Conservation (phyloP, 2,888 invertebrate genomes). For the Xylocampa areola region DNA sequence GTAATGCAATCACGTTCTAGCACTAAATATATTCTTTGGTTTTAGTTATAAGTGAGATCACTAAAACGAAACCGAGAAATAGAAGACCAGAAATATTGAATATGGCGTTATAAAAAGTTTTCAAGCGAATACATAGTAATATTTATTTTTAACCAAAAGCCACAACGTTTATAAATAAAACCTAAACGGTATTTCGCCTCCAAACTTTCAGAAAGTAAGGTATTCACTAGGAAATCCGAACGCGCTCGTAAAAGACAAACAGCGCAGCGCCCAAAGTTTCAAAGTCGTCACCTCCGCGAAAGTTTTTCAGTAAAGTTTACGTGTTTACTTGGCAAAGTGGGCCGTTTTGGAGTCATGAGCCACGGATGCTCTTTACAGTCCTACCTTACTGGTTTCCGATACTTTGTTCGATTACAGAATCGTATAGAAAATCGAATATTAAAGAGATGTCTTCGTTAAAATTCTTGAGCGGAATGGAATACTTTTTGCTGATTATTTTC, state of each 20-base stretch:
- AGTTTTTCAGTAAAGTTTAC: slow-evolving; percentile 68
- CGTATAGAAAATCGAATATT: slow-evolving; percentile 24
- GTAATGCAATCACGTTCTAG: too few relatives aligned
- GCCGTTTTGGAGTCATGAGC: slow-evolving; percentile 62
- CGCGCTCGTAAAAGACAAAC: slow-evolving; percentile 60
- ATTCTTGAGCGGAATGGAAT: background rate
- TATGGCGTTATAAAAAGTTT: too few relatives aligned
- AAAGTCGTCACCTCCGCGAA: slow-evolving; percentile 69
- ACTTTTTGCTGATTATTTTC: background rate
- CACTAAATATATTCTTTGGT: too few relatives aligned
- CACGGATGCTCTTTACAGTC: slow-evolving; percentile 65
- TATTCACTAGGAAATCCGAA: slow-evolving; percentile 16
- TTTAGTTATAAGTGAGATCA: too few relatives aligned
- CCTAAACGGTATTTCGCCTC: slow-evolving; percentile 1
- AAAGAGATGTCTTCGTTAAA: slow-evolving; percentile 9
- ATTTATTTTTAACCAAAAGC: background rate
- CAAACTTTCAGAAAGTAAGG: slow-evolving; percentile 22
- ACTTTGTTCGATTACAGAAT: slow-evolving; percentile 29
- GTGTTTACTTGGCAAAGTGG: slow-evolving; percentile 63
- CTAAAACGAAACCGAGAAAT: too few relatives aligned
- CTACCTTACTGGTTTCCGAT: slow-evolving; percentile 33
- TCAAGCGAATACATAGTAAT: too few relatives aligned
- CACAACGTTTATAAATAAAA: slow-evolving; percentile 11
- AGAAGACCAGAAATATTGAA: too few relatives aligned
- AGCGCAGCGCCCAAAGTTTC: slow-evolving; percentile 47